These are phyloP conservation scores for Palythoa grandis DNA, from an alignment of 92 coral and sea anemone species.

Conservation along the genomic window DNA sequence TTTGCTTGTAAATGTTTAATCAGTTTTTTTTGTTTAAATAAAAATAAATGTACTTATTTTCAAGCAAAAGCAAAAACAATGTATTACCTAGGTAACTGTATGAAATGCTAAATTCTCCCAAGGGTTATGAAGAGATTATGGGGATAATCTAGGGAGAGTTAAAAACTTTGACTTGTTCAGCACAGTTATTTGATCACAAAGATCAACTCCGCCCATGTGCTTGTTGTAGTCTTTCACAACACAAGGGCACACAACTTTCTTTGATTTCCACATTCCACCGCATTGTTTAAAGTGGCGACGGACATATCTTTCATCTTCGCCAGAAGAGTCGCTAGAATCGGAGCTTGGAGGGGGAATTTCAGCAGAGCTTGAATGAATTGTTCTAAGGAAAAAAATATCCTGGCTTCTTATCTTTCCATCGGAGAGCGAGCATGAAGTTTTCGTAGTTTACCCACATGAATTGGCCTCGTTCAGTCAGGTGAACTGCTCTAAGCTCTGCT, in stretches of 20 bases:
- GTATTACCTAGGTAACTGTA: too few relatives aligned
- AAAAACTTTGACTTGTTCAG: background rate
- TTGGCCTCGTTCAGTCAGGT: slow-evolving; percentile 37
- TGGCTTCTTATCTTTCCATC: slow-evolving; percentile 63
- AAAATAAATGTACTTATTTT: background rate
- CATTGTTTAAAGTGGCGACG: background rate
- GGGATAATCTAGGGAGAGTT: too few relatives aligned
- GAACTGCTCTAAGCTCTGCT: slow-evolving; percentile 38
- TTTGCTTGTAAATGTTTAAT: too few relatives aligned
- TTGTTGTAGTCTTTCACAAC: too few relatives aligned
- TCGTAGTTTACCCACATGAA: slow-evolving; percentile 43
- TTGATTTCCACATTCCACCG: background rate
- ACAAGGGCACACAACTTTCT: too few relatives aligned
- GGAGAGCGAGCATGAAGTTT: slow-evolving; percentile 45
- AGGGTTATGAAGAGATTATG: too few relatives aligned
- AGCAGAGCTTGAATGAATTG: slow-evolving; percentile 32
- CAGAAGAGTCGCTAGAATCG: background rate
- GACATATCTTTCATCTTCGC: slow-evolving; percentile 8
- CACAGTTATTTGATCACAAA: slow-evolving; percentile 44
- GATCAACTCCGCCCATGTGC: too few relatives aligned
- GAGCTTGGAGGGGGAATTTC: slow-evolving; percentile 5
- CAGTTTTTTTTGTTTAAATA: background rate
- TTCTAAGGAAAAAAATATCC: slow-evolving; percentile 47
- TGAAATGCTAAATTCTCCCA: background rate
- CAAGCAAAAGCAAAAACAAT: too few relatives aligned